Evolutionary conservation across 2,797 vertebrate species (phyloP).

Genomic region (Allobates femoralis): DNA sequence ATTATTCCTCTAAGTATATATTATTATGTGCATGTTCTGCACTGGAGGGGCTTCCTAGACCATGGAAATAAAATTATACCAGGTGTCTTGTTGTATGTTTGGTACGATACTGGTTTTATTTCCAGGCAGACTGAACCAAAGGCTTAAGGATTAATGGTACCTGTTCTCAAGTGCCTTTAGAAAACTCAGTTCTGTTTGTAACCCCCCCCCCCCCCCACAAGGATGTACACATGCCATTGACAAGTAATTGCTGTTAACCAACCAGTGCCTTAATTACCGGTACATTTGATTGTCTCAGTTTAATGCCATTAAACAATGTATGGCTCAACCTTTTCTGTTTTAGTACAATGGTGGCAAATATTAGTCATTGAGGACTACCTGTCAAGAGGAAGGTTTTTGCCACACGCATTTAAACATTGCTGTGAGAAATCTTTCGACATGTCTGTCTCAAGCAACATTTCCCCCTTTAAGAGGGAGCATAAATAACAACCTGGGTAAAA

Average conservation of each 20-base stretch:
- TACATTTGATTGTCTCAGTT: neutral
- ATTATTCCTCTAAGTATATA: neutral
- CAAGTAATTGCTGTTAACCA: slow-evolving; percentile 32
- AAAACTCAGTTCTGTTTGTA: neutral
- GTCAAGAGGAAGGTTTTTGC: neutral
- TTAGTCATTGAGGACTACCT: slow-evolving; percentile 5
- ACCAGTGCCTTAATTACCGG: slow-evolving; percentile 53
- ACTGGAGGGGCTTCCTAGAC: neutral
- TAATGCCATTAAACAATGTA: slow-evolving; percentile 19
- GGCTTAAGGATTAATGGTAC: slow-evolving; percentile 18
- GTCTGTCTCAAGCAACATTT: neutral
- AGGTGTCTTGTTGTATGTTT: neutral
- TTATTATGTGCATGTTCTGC: neutral
- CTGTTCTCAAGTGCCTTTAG: slow-evolving; percentile 46
- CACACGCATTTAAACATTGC: neutral
- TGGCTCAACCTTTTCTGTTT: neutral
- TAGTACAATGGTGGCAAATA: neutral
- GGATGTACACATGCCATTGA: slow-evolving; percentile 13
- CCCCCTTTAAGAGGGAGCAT: neutral
- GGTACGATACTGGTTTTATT: slow-evolving; percentile 42
- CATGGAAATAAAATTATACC: neutral
- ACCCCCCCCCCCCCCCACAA: slow-evolving; percentile 2
- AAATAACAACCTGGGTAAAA: neutral
- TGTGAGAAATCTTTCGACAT: slow-evolving; percentile 2
- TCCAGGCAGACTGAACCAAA: neutral